phyloP scores from a whole-genome alignment of 2,888 invertebrate genomes.

The Deilephila porcellus region DNA sequence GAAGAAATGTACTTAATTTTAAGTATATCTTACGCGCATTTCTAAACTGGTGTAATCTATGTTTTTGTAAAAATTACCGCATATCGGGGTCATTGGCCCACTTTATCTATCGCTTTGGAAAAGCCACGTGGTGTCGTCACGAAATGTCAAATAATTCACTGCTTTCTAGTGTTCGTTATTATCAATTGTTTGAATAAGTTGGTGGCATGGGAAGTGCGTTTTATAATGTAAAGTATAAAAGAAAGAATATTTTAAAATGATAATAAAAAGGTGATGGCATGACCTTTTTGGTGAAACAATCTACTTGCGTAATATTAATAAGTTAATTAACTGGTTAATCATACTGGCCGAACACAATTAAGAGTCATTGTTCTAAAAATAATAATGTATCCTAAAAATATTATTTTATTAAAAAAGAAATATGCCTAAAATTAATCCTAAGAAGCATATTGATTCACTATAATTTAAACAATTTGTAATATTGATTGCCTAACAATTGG shows the following conservation, averaged over 20 bases:
- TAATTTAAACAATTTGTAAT: not conserved
- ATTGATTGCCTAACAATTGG: not conserved
- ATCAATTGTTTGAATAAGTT: not conserved
- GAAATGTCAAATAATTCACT: conserved; percentile 5
- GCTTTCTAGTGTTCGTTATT: not conserved
- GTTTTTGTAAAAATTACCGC: conserved; percentile 5
- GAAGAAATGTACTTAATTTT: not conserved
- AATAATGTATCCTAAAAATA: too few relatives aligned
- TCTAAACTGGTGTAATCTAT: not conserved
- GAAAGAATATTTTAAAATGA: too few relatives aligned
- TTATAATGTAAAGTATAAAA: not conserved
- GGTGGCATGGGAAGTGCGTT: not conserved
- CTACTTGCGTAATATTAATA: too few relatives aligned
- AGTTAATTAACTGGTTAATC: too few relatives aligned
- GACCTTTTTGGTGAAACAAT: too few relatives aligned
- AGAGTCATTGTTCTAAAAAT: too few relatives aligned
- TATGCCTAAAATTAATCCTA: not conserved
- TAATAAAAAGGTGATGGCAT: too few relatives aligned
- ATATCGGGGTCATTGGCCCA: not conserved
- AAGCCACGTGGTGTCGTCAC: not conserved
- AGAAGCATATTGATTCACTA: not conserved
- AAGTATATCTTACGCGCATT: not conserved
- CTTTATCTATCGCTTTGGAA: not conserved
- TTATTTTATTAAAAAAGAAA: too few relatives aligned
- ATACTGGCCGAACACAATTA: too few relatives aligned